These are phyloP conservation scores for Thymelicus sylvestris DNA, from an alignment of 2,888 invertebrate species.

Conservation along the genomic window DNA sequence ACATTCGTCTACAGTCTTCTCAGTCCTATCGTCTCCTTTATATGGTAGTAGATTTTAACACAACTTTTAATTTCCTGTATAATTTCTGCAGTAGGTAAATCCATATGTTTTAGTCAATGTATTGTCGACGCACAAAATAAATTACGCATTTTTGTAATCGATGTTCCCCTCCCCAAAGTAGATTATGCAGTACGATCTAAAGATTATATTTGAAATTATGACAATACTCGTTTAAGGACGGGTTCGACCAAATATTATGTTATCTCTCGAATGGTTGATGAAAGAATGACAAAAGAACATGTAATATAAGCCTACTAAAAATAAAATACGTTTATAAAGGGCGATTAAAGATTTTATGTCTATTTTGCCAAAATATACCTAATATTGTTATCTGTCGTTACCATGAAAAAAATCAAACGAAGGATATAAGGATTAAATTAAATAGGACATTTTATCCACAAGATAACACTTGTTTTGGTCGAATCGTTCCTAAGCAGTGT, in stretches of 20 bases:
- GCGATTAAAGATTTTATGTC: too few species aligned
- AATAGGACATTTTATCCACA: too few species aligned
- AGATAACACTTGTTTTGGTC: too few species aligned
- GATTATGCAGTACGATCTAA: constrained; percentile 21
- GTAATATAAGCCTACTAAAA: too few species aligned
- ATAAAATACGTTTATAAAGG: too few species aligned
- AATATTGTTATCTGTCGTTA: too few species aligned
- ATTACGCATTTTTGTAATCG: constrained; percentile 36
- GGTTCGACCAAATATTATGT: too few species aligned
- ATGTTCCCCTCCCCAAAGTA: constrained; percentile 38
- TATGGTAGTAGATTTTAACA: constrained; percentile 50
- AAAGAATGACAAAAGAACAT: too few species aligned
- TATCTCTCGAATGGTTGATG: too few species aligned
- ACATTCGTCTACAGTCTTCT: constrained; percentile 1
- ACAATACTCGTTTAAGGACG: background rate
- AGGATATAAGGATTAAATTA: too few species aligned
- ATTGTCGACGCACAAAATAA: constrained; percentile 55
- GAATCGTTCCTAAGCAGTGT: background rate
- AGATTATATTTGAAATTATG: constrained; percentile 14
- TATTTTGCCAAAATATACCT: too few species aligned
- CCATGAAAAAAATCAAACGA: too few species aligned
- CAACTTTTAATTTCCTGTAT: constrained; percentile 14
- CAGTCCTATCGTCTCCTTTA: background rate
- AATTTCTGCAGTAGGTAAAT: constrained; percentile 53
- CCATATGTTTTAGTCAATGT: constrained; percentile 33